These are phyloP conservation scores for Cyprinus carpio DNA, from an alignment of 2,113 vertebrate species.

Conservation along the genomic window DNA sequence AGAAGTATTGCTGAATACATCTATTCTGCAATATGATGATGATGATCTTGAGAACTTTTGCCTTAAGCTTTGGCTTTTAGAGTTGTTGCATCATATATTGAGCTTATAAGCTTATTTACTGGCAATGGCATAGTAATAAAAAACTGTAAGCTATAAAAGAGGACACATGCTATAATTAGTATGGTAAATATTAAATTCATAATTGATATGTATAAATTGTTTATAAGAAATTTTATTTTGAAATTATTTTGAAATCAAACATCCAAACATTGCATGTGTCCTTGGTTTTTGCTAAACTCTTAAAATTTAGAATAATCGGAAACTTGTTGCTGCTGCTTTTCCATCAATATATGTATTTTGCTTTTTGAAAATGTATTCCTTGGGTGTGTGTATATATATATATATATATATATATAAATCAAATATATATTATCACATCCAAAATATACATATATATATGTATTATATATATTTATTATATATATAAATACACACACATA, in stretches of 20 bases:
- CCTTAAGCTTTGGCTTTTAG: conserved; percentile 21
- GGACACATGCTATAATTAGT: conserved; percentile 32
- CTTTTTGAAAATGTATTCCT: not conserved
- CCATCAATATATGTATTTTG: conserved; percentile 27
- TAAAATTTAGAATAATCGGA: not conserved
- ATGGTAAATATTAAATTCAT: not conserved
- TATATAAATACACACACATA: too few species aligned
- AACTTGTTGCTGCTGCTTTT: conserved; percentile 6
- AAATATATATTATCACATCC: too few species aligned
- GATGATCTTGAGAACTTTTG: conserved; percentile 35
- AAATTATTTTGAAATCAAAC: conserved; percentile 38
- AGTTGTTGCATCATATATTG: not conserved
- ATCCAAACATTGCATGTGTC: conserved; percentile 41
- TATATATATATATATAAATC: too few species aligned
- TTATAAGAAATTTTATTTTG: conserved; percentile 20
- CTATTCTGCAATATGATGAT: conserved; percentile 38
- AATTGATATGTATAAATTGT: not conserved
- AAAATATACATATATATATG: too few species aligned
- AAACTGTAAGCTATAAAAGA: conserved; percentile 43
- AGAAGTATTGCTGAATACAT: conserved; percentile 39
- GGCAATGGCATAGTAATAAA: conserved; percentile 31
- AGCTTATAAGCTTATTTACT: conserved; percentile 11
- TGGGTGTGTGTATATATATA: not conserved
- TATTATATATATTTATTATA: too few species aligned
- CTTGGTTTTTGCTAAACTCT: conserved; percentile 22